phyloP scores from a whole-genome alignment of 1,140 invertebrate species.

The Aphaenogaster floridana region DNA sequence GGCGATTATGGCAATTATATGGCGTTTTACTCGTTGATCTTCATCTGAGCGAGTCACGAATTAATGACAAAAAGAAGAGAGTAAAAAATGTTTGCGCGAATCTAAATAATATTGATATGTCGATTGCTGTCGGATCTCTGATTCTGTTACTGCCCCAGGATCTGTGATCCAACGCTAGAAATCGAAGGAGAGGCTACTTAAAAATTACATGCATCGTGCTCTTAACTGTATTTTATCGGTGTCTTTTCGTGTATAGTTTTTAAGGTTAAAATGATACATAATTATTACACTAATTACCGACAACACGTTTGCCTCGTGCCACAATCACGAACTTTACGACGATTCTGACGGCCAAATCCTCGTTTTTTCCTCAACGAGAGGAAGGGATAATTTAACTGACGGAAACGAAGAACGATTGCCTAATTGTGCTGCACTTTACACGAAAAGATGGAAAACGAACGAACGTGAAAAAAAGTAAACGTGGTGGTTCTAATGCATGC shows the following conservation, averaged over 20 bases:
- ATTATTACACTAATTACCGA: slow-evolving; percentile 18
- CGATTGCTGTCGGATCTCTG: slow-evolving; percentile 58
- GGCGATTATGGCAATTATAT: not conserved
- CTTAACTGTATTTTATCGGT: slow-evolving; percentile 31
- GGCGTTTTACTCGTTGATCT: slow-evolving; percentile 28
- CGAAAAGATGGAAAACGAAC: not conserved
- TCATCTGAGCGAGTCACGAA: slow-evolving; percentile 30
- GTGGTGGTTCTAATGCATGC: not conserved
- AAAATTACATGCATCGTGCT: slow-evolving; percentile 26
- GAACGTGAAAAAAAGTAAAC: not conserved
- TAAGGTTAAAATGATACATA: slow-evolving; percentile 41
- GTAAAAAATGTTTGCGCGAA: not conserved
- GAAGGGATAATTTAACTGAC: not conserved
- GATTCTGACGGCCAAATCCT: slow-evolving; percentile 27
- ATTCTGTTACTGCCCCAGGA: slow-evolving; percentile 82
- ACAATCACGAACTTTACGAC: slow-evolving; percentile 20
- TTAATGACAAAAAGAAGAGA: not conserved
- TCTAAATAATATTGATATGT: slow-evolving; percentile 14
- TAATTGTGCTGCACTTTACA: slow-evolving; percentile 7
- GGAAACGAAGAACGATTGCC: slow-evolving; percentile 27
- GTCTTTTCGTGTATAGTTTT: slow-evolving; percentile 39
- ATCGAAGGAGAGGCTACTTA: slow-evolving; percentile 9
- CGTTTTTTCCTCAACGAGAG: slow-evolving; percentile 9
- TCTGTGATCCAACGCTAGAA: slow-evolving; percentile 55
- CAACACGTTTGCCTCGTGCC: slow-evolving; percentile 18